These are phyloP conservation scores for Carollia perspicillata DNA, from an alignment of 2,113 vertebrate genomes.

Conservation along the genomic window DNA sequence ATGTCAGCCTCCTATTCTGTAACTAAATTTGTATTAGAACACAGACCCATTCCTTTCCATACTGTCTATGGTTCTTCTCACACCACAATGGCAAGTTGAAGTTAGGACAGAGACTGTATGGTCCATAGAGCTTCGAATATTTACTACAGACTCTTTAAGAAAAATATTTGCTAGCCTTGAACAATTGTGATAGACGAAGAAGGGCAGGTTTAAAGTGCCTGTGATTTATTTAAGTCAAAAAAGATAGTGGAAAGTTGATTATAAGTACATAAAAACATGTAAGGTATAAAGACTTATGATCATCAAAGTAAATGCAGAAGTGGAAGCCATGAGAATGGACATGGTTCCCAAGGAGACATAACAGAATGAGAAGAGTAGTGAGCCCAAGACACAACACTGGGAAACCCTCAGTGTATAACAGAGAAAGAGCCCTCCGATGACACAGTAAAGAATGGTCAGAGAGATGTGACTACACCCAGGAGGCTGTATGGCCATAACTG, in stretches of 20 bases:
- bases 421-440: not conserved
- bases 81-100: not conserved
- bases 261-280: not conserved
- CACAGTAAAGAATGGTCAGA: not conserved
- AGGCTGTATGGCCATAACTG: not conserved
- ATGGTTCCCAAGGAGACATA: not conserved
- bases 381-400: not conserved
- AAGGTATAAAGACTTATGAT: not conserved
- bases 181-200: not conserved
- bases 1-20: not conserved
- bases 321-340: not conserved
- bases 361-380: not conserved
- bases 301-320: not conserved
- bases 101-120: not conserved
- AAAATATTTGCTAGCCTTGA: not conserved
- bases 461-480: not conserved
- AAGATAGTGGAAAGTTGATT: not conserved
- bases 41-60: not conserved
- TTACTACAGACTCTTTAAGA: not conserved
- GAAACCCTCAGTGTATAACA: not conserved
- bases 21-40: not conserved
- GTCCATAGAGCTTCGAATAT: not conserved
- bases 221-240: not conserved
- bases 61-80: not conserved
- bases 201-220: not conserved